Base-by-base conservation (phyloP, 2,888 invertebrate genomes). In the Drosophila putrida region DNA sequence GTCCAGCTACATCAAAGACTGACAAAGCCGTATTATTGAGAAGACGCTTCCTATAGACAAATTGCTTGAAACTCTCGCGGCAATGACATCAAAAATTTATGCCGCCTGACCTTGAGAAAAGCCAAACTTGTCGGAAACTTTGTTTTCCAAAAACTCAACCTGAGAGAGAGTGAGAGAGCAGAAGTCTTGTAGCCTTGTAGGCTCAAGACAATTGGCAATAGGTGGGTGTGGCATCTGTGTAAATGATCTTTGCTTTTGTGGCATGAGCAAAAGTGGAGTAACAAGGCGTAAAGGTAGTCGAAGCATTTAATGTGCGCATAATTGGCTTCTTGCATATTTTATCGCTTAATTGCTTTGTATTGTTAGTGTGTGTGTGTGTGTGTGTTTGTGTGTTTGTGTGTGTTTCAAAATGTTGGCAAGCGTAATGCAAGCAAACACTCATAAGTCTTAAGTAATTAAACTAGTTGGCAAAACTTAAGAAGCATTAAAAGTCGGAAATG, bases 271-370 rank as follows among this genome's bases (percentile, higher is more conserved):
- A 50, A 35, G 15, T 8, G 15, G 31, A 54, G 11, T 27, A 31
- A 28, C 35, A 50, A 13, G 35, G 13, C 27, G 10, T 44, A 64
- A 63, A 57, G 41, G 35, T 57, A 61, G 70, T 15, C 58, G 54
- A 81, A 78, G 79, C 69, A 82, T 77, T 87, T 84, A 76, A 81
- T 87, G 75, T 73, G 71, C 82, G 75, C 82, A 87, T 84, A 87
- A 87, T 78, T 66, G 63, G 51, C 58, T 55, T 53, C 58, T 62
- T 61, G 62, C 62, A 75, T 73, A 73, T 63, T 73, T 75, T 51
- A 73, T 62, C 76, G 58, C 71, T 70, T 69, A 75, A 69, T 63
- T 62, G 75, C 47, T 47, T 31, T 35, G 25, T 43, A 68, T 47
- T 53, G 11, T 43, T 15, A 20, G 4, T 20, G 9, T 36, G 13